Conservation (phyloP, 2,888 invertebrate species). For the Chaitophorus viminalis region DNA sequence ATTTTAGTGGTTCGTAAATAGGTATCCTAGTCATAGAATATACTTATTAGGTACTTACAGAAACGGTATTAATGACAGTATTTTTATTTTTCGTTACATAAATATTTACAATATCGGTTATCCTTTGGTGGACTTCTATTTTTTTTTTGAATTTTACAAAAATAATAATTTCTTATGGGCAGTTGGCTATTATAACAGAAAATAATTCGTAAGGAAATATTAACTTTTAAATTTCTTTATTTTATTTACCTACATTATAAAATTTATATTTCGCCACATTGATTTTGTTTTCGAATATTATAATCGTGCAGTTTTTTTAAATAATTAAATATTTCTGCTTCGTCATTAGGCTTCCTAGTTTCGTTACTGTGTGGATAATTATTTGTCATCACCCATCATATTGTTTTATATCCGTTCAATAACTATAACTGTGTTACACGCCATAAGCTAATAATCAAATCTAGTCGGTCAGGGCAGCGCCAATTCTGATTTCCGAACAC, state of each 20-base stretch:
- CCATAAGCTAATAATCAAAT: constrained; percentile 5
- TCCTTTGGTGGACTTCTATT: too few relatives aligned
- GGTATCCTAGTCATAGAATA: too few relatives aligned
- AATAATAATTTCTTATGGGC: too few relatives aligned
- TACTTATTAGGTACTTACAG: too few relatives aligned
- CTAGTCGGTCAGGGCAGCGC: neutral
- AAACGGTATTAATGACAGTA: too few relatives aligned
- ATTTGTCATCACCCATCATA: constrained; percentile 28
- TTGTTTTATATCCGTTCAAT: constrained; percentile 51
- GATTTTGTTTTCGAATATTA: neutral
- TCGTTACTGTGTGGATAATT: neutral
- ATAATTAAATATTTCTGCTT: neutral
- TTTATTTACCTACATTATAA: too few relatives aligned
- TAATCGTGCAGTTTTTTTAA: neutral
- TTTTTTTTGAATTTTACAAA: too few relatives aligned
- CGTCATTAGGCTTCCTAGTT: constrained; percentile 14
- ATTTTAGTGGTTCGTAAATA: too few relatives aligned
- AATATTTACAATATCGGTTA: too few relatives aligned
- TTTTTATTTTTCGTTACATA: too few relatives aligned
- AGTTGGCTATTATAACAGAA: too few relatives aligned
- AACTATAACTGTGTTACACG: neutral
- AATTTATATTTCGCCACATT: neutral
- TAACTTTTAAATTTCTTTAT: too few relatives aligned
- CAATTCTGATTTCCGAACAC: neutral
- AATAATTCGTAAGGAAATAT: neutral